Base-by-base conservation (phyloP, 1,140 invertebrate species). In the Scaptomyza hsui region DNA sequence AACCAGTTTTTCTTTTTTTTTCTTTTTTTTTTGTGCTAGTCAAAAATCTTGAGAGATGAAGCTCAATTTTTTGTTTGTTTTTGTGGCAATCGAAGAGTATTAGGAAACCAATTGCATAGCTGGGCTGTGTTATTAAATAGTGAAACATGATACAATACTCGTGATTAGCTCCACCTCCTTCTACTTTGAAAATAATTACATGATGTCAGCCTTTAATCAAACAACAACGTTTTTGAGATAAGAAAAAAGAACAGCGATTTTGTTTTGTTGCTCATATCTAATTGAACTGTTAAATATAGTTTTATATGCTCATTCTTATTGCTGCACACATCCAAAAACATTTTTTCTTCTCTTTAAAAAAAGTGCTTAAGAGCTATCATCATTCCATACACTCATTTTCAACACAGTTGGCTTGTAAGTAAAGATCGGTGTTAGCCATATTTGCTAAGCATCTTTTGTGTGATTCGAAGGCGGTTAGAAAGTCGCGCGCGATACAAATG, bases 401-500 rank as follows among this genome's bases (percentile, higher is more conserved):
- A 29, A 29, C 32, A 12, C 32, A 12, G 32, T 12, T 37, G 4
- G 32, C 26, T 29, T 29, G 26, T 29, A 9, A 7, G 32, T n/a
- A 12, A n/a, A 32, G 9, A 7, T 24, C 3, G 19, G 10, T 45
- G 12, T 21, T 21, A 24, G 35, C 37, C 51, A 53, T 53, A 53
- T 53, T 53, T 39, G 51, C 10, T 32, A 10, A 10, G 4, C 21
- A 6, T 12, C n/a, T 49, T 18, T 29, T 29, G 26, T 51, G 26
- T 42, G n/a, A n/a, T 32, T 55, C 19, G 55, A 53, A 61, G 62
- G 78, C 56, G 67, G 71, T 75, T 83, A 83, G 79, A 83, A 83
- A 83, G 79, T 83, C 67, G 65, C 60, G 47, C 48, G 39, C n/a
- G n/a, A n/a, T n/a, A 71, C 77, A 80, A 80, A 80, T 75, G 64